These are phyloP conservation scores for Microhierax caerulescens DNA, from an alignment of 2,797 vertebrate genomes.

Conservation along the genomic window DNA sequence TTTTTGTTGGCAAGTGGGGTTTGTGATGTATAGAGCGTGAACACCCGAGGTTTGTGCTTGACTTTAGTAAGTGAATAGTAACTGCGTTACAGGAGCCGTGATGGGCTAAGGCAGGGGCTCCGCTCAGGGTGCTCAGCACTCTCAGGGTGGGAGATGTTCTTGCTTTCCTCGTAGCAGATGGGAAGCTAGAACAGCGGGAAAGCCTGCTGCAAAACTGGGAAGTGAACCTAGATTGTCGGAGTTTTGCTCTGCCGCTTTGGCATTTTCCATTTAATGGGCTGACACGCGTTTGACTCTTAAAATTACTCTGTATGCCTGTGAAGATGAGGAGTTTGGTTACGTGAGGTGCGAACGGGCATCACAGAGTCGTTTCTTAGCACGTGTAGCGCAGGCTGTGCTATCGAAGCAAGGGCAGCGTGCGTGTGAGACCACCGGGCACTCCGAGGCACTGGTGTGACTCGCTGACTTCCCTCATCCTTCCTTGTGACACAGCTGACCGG, in stretches of 20 bases:
- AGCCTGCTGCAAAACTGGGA: neutral
- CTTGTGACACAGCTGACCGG: neutral
- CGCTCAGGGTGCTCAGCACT: fast-evolving
- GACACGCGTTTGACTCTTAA: neutral
- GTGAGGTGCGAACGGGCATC: too few relatives aligned
- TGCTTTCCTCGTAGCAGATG: neutral
- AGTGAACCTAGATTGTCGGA: neutral
- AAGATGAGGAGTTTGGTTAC: neutral
- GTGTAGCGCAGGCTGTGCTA: neutral
- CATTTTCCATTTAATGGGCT: neutral
- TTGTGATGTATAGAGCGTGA: neutral
- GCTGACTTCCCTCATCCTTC: neutral
- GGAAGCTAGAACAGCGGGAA: neutral
- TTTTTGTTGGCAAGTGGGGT: neutral
- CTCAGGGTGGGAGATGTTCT: neutral
- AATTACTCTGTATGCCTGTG: neutral
- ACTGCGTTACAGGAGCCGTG: neutral
- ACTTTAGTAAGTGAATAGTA: neutral
- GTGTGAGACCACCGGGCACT: fast-evolving
- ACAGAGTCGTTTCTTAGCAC: fast-evolving
- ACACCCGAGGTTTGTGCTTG: neutral
- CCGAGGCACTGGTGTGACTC: neutral
- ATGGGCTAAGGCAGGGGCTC: neutral
- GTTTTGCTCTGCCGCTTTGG: neutral
- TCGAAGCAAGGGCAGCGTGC: too few relatives aligned